Conservation (phyloP, 2,888 invertebrate species). For the Drosophila testacea region DNA sequence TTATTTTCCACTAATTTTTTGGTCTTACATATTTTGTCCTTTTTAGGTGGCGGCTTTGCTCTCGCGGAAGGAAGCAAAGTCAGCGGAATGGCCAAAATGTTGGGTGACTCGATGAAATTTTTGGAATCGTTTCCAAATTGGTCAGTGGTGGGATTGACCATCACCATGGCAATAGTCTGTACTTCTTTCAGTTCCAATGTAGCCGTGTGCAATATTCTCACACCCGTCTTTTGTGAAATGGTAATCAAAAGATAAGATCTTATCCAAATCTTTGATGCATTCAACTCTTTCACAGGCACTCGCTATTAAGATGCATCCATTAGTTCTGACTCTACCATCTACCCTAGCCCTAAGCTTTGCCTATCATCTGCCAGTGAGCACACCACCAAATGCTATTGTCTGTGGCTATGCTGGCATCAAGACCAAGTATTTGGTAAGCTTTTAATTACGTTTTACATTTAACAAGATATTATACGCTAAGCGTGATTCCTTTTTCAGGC, state of each 20-base stretch:
- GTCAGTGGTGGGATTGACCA: constrained; percentile 89
- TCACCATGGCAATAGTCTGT: constrained; percentile 89
- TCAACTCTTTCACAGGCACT: constrained; percentile 86
- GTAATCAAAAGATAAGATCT: constrained; percentile 70
- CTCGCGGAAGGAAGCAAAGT: constrained; percentile 93
- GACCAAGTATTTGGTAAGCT: constrained; percentile 90
- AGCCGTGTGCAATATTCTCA: constrained; percentile 93
- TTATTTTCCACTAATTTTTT: not conserved
- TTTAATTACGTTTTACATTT: not conserved
- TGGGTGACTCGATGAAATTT: constrained; percentile 89
- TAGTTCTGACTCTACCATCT: constrained; percentile 94
- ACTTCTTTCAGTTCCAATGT: constrained; percentile 93
- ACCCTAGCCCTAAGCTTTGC: constrained; percentile 94
- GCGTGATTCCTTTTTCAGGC: constrained; percentile 34
- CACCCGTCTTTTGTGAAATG: constrained; percentile 92
- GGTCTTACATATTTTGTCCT: too few species aligned
- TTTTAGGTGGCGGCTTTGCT: constrained; percentile 93
- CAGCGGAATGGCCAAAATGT: constrained; percentile 90
- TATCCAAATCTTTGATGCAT: not conserved
- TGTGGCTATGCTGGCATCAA: constrained; percentile 91
- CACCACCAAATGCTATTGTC: constrained; percentile 97
- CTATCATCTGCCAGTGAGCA: constrained; percentile 96
- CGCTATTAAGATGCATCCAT: constrained; percentile 90
- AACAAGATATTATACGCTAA: not conserved
- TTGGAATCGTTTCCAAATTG: constrained; percentile 87